These are phyloP conservation scores for Lasioglossum baleicum DNA, from an alignment of 1,140 invertebrate genomes.

Conservation along the genomic window DNA sequence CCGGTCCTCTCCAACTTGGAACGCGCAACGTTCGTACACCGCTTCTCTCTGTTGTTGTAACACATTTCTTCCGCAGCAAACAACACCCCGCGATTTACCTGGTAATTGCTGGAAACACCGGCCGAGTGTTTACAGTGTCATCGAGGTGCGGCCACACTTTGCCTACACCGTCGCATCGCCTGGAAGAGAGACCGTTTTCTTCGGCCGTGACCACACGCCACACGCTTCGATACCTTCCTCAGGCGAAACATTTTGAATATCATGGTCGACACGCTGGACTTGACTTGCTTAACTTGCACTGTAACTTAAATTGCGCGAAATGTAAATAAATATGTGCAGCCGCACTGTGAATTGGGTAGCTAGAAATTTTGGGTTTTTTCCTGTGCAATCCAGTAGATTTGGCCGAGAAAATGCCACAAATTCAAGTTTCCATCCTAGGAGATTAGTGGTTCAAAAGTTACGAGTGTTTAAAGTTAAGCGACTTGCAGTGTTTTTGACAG, in stretches of 20 bases:
- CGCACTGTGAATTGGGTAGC: too few relatives aligned
- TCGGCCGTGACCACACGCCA: constrained; percentile 26
- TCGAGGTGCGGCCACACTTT: constrained; percentile 72
- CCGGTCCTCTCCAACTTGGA: constrained; percentile 5
- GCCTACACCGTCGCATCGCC: constrained; percentile 31
- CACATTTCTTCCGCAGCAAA: constrained; percentile 69
- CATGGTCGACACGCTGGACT: too few relatives aligned
- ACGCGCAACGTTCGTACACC: neutral
- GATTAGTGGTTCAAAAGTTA: too few relatives aligned
- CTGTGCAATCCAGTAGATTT: too few relatives aligned
- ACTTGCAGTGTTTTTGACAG: too few relatives aligned
- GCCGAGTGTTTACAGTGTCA: constrained; percentile 75
- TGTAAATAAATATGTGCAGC: too few relatives aligned
- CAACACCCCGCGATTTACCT: constrained; percentile 58
- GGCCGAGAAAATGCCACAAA: too few relatives aligned
- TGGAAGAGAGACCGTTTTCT: constrained; percentile 41
- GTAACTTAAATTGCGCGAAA: too few relatives aligned
- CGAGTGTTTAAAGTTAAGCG: too few relatives aligned
- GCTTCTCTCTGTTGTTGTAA: constrained; percentile 64
- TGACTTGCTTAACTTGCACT: too few relatives aligned
- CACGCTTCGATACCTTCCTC: constrained; percentile 16
- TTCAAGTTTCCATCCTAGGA: too few relatives aligned
- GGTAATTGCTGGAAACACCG: constrained; percentile 76
- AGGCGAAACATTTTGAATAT: neutral
- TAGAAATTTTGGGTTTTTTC: too few relatives aligned